phyloP scores from a whole-genome alignment of 2,113 vertebrate genomes.

The Alectura lathami region DNA sequence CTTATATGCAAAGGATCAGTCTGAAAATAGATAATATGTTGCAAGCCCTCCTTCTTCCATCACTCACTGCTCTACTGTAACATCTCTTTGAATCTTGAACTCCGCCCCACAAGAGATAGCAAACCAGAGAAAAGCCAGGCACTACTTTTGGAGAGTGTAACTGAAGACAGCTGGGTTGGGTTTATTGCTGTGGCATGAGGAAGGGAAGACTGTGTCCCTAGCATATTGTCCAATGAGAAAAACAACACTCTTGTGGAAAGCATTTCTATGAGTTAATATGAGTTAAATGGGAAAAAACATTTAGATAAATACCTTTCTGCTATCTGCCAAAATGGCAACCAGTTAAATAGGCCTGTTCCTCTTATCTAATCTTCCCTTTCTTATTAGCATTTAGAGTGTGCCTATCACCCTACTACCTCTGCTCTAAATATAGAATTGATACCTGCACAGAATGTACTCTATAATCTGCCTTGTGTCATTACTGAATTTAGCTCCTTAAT shows the following conservation, averaged over 20 bases:
- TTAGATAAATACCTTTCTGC: background rate
- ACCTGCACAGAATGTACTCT: conserved; percentile 56
- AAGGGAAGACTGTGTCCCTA: background rate
- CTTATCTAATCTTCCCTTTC: conserved; percentile 23
- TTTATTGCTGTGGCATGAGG: background rate
- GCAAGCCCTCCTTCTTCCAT: background rate
- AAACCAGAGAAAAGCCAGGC: background rate
- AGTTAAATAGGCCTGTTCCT: background rate
- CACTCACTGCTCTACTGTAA: background rate
- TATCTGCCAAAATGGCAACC: background rate
- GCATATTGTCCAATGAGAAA: background rate
- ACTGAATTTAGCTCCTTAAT: conserved; percentile 60
- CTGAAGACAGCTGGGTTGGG: background rate
- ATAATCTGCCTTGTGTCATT: conserved; percentile 17
- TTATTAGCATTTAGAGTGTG: conserved; percentile 22
- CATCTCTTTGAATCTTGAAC: background rate
- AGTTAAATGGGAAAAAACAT: background rate
- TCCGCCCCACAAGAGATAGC: fast-evolving
- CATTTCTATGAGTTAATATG: background rate
- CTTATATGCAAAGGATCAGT: background rate
- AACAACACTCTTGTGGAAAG: background rate
- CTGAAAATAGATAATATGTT: background rate
- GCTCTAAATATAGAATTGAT: conserved; percentile 59
- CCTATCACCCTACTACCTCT: conserved; percentile 10
- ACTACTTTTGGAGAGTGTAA: background rate